Evolutionary conservation across 2,113 vertebrate genomes (phyloP), one percentile per base, ranked within the genome.

Genomic region (Dromaius novaehollandiae): DNA sequence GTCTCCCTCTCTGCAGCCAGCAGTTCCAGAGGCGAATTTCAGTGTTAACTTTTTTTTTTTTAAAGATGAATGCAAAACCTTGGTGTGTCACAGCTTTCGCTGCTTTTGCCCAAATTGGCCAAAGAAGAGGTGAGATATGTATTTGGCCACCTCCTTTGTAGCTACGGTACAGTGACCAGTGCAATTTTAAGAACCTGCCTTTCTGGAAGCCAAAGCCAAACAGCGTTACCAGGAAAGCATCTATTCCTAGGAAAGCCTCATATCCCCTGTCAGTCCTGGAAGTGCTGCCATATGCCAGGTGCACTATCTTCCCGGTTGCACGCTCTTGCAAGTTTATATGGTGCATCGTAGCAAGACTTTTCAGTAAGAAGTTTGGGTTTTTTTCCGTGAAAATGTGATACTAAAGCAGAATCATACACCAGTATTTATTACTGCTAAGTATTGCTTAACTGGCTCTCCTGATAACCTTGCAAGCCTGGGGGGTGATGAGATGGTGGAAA

Each of bases 61-160:
- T 17, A 56, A 46, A 40, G 36, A 71, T 28, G 53, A 82, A 78
- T 53, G 70, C 34, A 78, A 32, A 32, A 42, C 25, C 55, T 86
- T 81, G n/a, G 44, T 46, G 0, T 70, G 64, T 80, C 79, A 77
- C 71, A 81, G 84, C 50, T 91, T 88, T 61, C 78, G 80, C 84
- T 82, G 69, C 92, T 95, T 95, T 65, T 91, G 56, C 86, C 84
- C 85, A 53, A 69, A 61, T 25, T 90, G 94, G 92, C 86, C 79
- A 66, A 82, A 95, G 92, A 79, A 73, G 82, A 85, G 46, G 58
- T 64, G 92, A 86, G 44, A n/a, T n/a, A 1, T 38, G n/a, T 70
- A n/a, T 85, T 76, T 51, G 0, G 0, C 85, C 34, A 7, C 58
- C 82, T 89, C 68, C 82, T 92, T 56, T 51, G 53, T 92, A 82